Percentiles rank a stretch among this genome's conserved stretches.
Conservation (phyloP, 2,113 vertebrate species). For the Zapus hudsonius region DNA sequence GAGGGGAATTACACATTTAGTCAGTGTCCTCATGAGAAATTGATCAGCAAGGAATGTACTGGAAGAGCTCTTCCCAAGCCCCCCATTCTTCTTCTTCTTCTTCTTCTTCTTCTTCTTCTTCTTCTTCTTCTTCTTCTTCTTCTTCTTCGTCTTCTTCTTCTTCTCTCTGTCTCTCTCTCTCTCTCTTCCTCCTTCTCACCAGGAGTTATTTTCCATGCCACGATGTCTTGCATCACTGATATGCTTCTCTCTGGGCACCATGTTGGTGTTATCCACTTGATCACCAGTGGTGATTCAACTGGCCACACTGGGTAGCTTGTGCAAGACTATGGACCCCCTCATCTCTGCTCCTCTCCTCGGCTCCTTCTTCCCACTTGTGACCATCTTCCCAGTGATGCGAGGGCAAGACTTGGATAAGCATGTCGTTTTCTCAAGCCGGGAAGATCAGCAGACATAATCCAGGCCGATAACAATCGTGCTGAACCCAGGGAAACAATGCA, state of each 20-base stretch:
- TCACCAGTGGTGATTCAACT: conserved; percentile 29
- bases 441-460: conserved; percentile 11
- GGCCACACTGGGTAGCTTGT: background rate
- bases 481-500: background rate
- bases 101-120: background rate
- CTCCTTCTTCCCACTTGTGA: background rate
- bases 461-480: conserved; percentile 9
- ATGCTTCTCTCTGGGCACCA: background rate
- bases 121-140: background rate
- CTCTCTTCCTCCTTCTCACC: too few species aligned
- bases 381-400: conserved; percentile 3
- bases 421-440: background rate
- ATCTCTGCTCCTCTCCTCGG: conserved; percentile 22
- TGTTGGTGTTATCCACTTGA: conserved; percentile 18
- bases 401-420: background rate
- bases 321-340: conserved; percentile 27
- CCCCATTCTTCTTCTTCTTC: too few species aligned
- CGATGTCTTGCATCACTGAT: background rate
- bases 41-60: background rate
- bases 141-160: background rate
- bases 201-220: conserved; percentile 31
- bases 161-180: too few species aligned
- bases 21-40: background rate
- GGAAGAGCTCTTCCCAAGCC: accelerated
- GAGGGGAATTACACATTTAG: background rate